Evolutionary conservation across 2,888 invertebrate genomes (phyloP).

Genomic region (Carterocephalus palaemon): DNA sequence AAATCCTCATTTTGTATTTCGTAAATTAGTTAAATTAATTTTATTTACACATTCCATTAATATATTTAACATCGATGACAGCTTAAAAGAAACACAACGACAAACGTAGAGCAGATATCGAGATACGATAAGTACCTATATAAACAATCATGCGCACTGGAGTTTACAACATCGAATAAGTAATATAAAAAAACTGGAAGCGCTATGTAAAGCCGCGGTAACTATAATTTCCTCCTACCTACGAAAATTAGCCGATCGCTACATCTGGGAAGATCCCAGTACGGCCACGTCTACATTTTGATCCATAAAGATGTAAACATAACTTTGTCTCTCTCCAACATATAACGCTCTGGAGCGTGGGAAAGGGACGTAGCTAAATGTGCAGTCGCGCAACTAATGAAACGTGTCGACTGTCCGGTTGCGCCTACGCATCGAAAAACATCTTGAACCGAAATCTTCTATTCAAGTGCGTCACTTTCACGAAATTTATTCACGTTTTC

Average conservation of each 20-base stretch:
- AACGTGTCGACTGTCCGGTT: conserved; percentile 70
- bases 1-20: no score
- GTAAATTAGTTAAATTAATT: no score
- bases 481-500: conserved; percentile 10
- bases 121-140: conserved; percentile 6
- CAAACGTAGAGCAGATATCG: conserved; percentile 2
- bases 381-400: conserved; percentile 69
- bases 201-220: conserved; percentile 56
- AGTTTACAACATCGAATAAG: conserved; percentile 13
- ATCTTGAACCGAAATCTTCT: conserved; percentile 50
- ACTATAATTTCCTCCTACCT: conserved; percentile 67
- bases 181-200: conserved; percentile 48
- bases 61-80: no score
- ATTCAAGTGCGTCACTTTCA: conserved; percentile 11
- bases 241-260: conserved; percentile 62
- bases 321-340: conserved; percentile 49
- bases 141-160: conserved; percentile 7
- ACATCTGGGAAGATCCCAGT: conserved; percentile 67
- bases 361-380: conserved; percentile 56
- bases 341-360: conserved; percentile 25
- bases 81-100: no score
- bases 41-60: no score
- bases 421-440: conserved; percentile 51
- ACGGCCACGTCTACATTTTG: conserved; percentile 67
- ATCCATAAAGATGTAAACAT: conserved; percentile 67